Conservation (phyloP, 2,888 invertebrate species). For the Neuroscelio doddi region DNA sequence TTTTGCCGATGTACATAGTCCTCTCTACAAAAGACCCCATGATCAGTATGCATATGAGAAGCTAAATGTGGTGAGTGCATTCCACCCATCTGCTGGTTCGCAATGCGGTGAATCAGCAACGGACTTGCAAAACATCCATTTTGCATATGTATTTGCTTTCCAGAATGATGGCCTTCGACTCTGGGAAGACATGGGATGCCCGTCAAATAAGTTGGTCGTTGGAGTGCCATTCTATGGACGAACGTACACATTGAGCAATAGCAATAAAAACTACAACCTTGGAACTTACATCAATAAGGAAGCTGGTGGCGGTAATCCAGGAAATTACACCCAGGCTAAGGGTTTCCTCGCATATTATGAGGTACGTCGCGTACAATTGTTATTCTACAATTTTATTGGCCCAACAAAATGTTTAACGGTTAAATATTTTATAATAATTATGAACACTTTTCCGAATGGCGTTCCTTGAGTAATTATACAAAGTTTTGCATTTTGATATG, state of each 20-base stretch:
- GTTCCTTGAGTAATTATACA: no score
- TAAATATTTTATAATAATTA: no score
- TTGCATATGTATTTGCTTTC: slow-evolving; percentile 4
- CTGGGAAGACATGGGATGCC: slow-evolving; percentile 93
- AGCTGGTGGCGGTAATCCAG: slow-evolving; percentile 89
- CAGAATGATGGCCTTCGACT: slow-evolving; percentile 90
- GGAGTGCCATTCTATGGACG: slow-evolving; percentile 93
- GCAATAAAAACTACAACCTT: slow-evolving; percentile 87
- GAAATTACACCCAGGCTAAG: slow-evolving; percentile 88
- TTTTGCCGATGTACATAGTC: slow-evolving; percentile 91
- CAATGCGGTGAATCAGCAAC: slow-evolving; percentile 7
- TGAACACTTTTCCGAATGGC: no score
- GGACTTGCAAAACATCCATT: not conserved
- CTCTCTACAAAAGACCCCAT: slow-evolving; percentile 87
- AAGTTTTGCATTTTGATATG: not conserved
- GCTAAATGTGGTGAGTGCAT: slow-evolving; percentile 85
- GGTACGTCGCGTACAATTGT: slow-evolving; percentile 69
- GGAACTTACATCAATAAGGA: slow-evolving; percentile 94
- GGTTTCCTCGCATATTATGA: slow-evolving; percentile 92
- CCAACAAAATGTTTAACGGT: no score
- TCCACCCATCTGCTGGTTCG: not conserved
- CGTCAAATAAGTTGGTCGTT: slow-evolving; percentile 88
- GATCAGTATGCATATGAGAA: slow-evolving; percentile 93
- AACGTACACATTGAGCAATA: slow-evolving; percentile 85
- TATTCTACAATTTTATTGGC: no score